A percentile compares a stretch with the other conserved stretches of the same genome.
These are phyloP conservation scores for Meriones unguiculatus DNA, from an alignment of 2,113 vertebrate species.

Conservation along the genomic window DNA sequence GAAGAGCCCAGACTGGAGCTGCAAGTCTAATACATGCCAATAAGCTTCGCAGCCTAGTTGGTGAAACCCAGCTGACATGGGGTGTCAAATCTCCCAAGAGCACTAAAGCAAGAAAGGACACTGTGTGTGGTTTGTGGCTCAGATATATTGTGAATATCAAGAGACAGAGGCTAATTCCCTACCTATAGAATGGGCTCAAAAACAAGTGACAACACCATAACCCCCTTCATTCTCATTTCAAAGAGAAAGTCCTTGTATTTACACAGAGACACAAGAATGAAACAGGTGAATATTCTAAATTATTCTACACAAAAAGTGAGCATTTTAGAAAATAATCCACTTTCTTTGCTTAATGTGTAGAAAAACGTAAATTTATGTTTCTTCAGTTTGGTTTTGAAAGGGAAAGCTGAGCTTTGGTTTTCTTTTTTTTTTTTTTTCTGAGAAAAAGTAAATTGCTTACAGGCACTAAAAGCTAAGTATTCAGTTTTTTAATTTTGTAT, in stretches of 20 bases:
- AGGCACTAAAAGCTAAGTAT: neutral
- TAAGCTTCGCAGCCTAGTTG: neutral
- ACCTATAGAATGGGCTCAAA: neutral
- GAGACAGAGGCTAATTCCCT: neutral
- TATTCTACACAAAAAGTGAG: neutral
- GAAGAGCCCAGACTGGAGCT: neutral
- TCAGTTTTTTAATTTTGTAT: constrained; percentile 22
- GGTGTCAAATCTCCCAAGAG: neutral
- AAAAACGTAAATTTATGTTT: neutral
- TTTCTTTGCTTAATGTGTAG: neutral
- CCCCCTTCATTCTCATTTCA: neutral
- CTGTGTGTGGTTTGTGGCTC: neutral
- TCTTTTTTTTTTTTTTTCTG: neutral
- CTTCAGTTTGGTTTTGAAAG: neutral
- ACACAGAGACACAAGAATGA: neutral
- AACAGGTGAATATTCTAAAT: constrained; percentile 27
- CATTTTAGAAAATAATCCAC: neutral
- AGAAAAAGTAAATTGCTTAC: constrained; percentile 20
- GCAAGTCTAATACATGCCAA: neutral
- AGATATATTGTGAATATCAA: neutral
- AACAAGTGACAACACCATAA: neutral
- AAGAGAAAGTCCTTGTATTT: constrained; percentile 42
- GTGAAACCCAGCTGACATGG: neutral
- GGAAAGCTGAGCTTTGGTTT: neutral
- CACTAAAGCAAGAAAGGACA: neutral